A percentile compares a stretch with the other conserved stretches of the same genome.
phyloP scores from a whole-genome alignment of 2,113 vertebrate species.

The Misgurnus mizolepis region DNA sequence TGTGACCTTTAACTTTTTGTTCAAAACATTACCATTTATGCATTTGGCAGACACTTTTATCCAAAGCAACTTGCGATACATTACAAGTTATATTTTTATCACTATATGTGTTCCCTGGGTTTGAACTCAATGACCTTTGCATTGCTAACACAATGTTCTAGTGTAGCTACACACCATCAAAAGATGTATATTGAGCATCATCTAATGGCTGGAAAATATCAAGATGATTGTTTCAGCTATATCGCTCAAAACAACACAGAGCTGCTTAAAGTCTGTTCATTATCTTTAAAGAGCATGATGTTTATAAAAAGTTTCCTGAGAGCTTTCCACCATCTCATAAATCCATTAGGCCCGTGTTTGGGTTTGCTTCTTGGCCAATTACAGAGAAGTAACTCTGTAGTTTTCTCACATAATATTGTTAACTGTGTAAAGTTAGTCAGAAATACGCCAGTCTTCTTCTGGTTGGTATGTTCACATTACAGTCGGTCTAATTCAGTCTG shows the following conservation, averaged over 20 bases:
- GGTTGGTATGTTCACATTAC: constrained; percentile 8
- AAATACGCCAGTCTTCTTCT: neutral
- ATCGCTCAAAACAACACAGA: neutral
- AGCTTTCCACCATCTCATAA: constrained; percentile 16
- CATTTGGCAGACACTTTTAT: too few relatives aligned
- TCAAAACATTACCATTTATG: too few relatives aligned
- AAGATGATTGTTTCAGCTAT: too few relatives aligned
- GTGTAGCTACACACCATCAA: too few relatives aligned
- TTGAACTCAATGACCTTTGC: too few relatives aligned
- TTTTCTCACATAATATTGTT: constrained; percentile 4
- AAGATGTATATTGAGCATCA: too few relatives aligned
- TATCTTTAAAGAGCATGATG: neutral
- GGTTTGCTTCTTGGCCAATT: constrained; percentile 5
- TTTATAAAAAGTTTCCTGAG: constrained; percentile 19
- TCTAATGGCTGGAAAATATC: too few relatives aligned
- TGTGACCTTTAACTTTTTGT: too few relatives aligned
- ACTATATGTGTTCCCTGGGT: too few relatives aligned
- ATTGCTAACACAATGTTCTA: too few relatives aligned
- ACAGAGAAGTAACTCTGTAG: neutral
- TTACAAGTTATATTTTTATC: too few relatives aligned
- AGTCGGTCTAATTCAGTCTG: constrained; percentile 33
- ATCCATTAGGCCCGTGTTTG: constrained; percentile 26
- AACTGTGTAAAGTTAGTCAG: constrained; percentile 12
- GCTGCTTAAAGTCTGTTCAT: neutral
- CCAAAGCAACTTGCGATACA: too few relatives aligned